phyloP scores from a whole-genome alignment of 2,888 invertebrate species.

The Rapana venosa region DNA sequence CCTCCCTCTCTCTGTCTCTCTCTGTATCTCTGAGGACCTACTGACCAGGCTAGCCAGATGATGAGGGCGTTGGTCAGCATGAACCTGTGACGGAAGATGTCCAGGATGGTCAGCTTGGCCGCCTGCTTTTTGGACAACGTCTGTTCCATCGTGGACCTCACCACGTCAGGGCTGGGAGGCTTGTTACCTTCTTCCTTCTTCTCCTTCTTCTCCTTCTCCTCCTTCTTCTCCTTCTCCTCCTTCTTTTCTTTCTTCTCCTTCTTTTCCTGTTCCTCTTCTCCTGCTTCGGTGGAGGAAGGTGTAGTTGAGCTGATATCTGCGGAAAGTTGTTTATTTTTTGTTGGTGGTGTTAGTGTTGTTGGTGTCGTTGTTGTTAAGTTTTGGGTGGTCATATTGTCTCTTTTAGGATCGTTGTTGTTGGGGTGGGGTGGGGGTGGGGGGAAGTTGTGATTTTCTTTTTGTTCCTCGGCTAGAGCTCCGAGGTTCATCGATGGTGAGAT shows the following conservation, averaged over 20 bases:
- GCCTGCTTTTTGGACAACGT: slow-evolving; percentile 12
- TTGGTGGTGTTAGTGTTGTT: too few species aligned
- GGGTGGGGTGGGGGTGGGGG: too few species aligned
- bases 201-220: neutral
- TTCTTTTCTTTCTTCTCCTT: neutral
- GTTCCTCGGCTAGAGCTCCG: too few species aligned
- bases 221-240: neutral
- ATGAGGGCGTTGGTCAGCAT: slow-evolving; percentile 57
- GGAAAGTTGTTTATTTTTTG: neutral
- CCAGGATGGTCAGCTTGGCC: slow-evolving; percentile 54
- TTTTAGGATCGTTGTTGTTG: too few species aligned
- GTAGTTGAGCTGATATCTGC: neutral
- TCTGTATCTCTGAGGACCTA: neutral
- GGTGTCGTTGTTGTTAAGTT: too few species aligned
- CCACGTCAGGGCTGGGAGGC: neutral
- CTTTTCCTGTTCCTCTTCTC: neutral
- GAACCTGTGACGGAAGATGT: slow-evolving; percentile 56
- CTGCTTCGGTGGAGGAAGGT: slow-evolving; percentile 5
- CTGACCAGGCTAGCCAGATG: slow-evolving; percentile 61
- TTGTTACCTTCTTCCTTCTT: too few species aligned
- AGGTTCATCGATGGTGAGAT: too few species aligned
- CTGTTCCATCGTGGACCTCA: neutral
- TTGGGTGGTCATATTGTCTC: too few species aligned
- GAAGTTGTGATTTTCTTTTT: too few species aligned
- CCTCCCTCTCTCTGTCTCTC: neutral